Evolutionary conservation across 2,113 vertebrate species (phyloP).

Genomic region (Calyptommatus sinebrachiatus): DNA sequence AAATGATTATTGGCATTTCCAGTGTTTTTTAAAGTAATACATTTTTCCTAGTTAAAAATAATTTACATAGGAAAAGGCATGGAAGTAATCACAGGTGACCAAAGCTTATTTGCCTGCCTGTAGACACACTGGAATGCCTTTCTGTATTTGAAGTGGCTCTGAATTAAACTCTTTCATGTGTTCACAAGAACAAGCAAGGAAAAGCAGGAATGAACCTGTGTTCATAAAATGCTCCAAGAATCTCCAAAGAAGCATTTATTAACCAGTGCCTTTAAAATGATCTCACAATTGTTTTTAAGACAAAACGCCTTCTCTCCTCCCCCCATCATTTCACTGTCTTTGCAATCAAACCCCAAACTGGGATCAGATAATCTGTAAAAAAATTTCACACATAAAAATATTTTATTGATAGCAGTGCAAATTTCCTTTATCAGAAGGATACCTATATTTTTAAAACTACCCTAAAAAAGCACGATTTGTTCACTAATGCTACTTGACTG

Average conservation of each 20-base stretch:
- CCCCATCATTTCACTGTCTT: not conserved
- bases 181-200: not conserved
- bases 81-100: not conserved
- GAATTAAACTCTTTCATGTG: constrained; percentile 34
- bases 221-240: constrained; percentile 10
- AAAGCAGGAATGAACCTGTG: rapidly evolving
- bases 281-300: not conserved
- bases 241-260: constrained; percentile 29
- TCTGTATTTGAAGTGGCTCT: not conserved
- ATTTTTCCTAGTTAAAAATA: not conserved
- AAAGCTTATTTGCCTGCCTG: not conserved
- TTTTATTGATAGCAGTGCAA: not conserved
- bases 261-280: constrained; percentile 45
- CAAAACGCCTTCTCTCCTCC: not conserved
- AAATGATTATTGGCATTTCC: constrained; percentile 27
- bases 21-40: not conserved
- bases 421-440: not conserved
- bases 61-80: not conserved
- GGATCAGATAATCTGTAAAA: not conserved
- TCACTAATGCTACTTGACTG: constrained; percentile 19
- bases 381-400: not conserved
- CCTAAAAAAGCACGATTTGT: constrained; percentile 13
- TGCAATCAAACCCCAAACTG: constrained; percentile 1
- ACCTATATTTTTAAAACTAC: constrained; percentile 17
- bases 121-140: not conserved